phyloP scores from a whole-genome alignment of 1,140 invertebrate genomes.

The Drosophila busckii region DNA sequence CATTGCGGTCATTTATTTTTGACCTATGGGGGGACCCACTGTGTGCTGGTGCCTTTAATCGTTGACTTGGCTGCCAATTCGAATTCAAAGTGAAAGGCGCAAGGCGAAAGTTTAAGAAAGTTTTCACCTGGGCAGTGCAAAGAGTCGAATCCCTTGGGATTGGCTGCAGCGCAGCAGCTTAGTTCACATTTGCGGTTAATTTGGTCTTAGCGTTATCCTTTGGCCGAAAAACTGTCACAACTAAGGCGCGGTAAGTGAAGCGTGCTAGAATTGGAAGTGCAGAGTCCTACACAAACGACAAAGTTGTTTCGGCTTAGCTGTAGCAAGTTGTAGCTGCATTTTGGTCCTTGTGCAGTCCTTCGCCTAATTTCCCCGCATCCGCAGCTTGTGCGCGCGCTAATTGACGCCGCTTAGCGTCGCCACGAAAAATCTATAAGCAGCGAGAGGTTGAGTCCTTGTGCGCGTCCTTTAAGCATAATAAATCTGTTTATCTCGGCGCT shows the following conservation, averaged over 20 bases:
- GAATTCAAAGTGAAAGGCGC: background rate
- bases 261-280: conserved; percentile 31
- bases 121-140: conserved; percentile 41
- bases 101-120: conserved; percentile 22
- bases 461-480: conserved; percentile 54
- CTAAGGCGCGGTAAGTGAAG: conserved; percentile 8
- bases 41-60: too few species aligned
- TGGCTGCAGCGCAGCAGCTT: background rate
- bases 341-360: conserved; percentile 12
- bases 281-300: conserved; percentile 6
- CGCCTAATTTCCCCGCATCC: conserved; percentile 55
- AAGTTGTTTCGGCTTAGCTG: conserved; percentile 34
- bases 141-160: conserved; percentile 27
- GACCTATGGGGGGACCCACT: too few species aligned
- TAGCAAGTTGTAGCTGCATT: conserved; percentile 19
- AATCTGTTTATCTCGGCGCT: conserved; percentile 66
- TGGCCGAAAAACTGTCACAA: conserved; percentile 34
- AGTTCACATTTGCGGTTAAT: conserved; percentile 58
- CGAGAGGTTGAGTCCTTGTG: conserved; percentile 27
- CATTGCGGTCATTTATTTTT: too few species aligned
- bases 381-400: conserved; percentile 45
- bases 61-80: conserved; percentile 2
- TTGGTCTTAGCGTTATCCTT: conserved; percentile 43
- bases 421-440: conserved; percentile 65
- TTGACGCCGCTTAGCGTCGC: conserved; percentile 47